Evolutionary conservation across 2,888 invertebrate species (phyloP), one percentile per base, ranked within the genome.

Genomic region (Lasioglossum pauxillum): DNA sequence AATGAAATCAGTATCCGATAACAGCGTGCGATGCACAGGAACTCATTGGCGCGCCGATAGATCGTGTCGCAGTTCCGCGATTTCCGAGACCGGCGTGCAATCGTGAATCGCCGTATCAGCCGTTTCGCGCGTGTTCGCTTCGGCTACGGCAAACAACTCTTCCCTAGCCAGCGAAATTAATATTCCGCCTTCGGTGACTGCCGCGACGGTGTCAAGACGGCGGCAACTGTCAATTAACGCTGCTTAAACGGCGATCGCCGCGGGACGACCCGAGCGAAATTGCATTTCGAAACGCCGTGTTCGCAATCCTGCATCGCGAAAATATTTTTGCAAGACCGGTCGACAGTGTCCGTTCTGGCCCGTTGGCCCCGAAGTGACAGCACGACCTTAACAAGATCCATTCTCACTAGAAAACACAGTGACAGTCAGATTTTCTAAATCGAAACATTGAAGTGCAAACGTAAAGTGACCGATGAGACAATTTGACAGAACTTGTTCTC

Each of bases 81-180:
- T 19, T 31, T 23, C 49, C 35, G 49, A 10, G 35, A 60, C 23
- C 53, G 57, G 49, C 69, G 49, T 74, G 57, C 46, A 67, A 79
- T 75, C 74, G 38, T 12, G n/a, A 49, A 69, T 64, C 38, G 53
- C 12, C 10, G n/a, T 83, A 83, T 83, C 84, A 71, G 69, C n/a
- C 49, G 69, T 2, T n/a, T 23, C n/a, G 67, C 31, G 77, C 71
- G 41, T 75, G 71, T 35, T 53, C 77, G 53, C 69, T 35, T 64
- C 74, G 35, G 7, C 27, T 35, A 69, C 27, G 31, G 74, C 49
- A 80, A 84, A 84, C 85, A 38, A 69, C 64, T 60, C 60, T 57
- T 53, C 69, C 23, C 35, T 14, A 3, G 19, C 46, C 27, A 14
- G 60, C 31, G 31, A 84, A 80, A 85, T 78, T 78, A 85, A 80